Conservation (phyloP, 2,888 invertebrate species). For the Oxycera nigricornis region DNA sequence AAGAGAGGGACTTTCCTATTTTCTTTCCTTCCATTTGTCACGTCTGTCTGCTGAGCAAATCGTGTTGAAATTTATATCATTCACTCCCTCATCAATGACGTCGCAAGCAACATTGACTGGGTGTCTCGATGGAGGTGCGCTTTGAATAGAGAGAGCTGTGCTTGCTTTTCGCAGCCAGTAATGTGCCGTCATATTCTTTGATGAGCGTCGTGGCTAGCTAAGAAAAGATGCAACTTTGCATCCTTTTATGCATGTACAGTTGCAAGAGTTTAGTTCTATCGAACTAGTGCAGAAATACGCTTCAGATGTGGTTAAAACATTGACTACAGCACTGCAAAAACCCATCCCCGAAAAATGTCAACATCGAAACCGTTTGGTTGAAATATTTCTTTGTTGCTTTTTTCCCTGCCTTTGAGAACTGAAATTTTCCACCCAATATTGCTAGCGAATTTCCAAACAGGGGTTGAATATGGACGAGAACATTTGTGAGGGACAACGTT, state of each 20-base stretch:
- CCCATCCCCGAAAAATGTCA: neutral
- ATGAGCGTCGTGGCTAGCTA: neutral
- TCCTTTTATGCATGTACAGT: neutral
- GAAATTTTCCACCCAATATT: neutral
- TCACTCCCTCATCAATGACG: neutral
- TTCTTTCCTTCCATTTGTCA: constrained; percentile 42
- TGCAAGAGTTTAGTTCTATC: too few relatives aligned
- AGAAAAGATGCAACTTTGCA: neutral
- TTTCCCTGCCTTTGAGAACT: constrained; percentile 22
- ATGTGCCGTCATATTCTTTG: too few relatives aligned
- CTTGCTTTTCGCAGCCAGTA: too few relatives aligned
- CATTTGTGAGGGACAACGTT: neutral
- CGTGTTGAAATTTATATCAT: constrained; percentile 41
- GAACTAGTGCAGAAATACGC: too few relatives aligned
- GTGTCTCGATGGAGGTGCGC: neutral
- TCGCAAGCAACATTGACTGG: neutral
- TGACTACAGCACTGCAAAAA: too few relatives aligned
- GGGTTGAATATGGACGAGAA: neutral
- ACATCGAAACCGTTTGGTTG: constrained; percentile 24
- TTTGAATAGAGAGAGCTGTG: too few relatives aligned
- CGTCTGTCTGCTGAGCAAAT: constrained; percentile 44
- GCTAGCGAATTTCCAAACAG: neutral
- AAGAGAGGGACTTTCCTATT: constrained; percentile 42
- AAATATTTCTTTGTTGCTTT: constrained; percentile 36
- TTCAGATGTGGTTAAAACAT: too few relatives aligned